Evolutionary conservation across 2,888 invertebrate genomes (phyloP).

Genomic region (Allacma fusca): DNA sequence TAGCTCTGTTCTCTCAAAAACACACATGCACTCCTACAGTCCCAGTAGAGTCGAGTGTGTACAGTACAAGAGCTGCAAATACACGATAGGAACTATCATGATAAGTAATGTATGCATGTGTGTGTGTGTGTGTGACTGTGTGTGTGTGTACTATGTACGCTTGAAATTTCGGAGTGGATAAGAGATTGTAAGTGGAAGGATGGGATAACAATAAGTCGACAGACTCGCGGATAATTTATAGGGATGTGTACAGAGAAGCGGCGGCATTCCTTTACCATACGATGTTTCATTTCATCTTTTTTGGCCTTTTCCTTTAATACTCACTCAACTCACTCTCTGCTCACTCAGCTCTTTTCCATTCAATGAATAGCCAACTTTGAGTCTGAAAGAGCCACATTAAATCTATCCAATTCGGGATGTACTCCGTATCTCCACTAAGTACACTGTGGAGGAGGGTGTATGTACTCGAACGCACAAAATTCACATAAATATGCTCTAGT

Average conservation of each 20-base stretch:
- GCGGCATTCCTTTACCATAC: conserved; percentile 47
- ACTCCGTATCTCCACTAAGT: too few relatives aligned
- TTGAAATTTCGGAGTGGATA: conserved; percentile 1
- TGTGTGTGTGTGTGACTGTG: too few relatives aligned
- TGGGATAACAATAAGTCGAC: conserved; percentile 49
- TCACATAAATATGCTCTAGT: conserved; percentile 22
- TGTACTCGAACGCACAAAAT: too few relatives aligned
- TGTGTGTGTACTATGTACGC: not conserved
- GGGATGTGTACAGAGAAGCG: conserved; percentile 48
- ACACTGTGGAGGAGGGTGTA: too few relatives aligned
- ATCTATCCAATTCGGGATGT: conserved; percentile 26
- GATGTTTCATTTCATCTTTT: conserved; percentile 45
- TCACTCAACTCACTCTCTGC: not conserved
- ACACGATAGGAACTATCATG: too few relatives aligned
- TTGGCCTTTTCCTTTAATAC: conserved; percentile 17
- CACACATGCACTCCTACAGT: too few relatives aligned
- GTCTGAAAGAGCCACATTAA: conserved; percentile 23
- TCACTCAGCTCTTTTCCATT: conserved; percentile 36
- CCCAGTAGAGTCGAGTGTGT: too few relatives aligned
- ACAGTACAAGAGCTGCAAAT: too few relatives aligned
- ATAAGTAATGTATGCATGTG: too few relatives aligned
- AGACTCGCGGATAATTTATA: conserved; percentile 58
- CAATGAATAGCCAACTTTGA: conserved; percentile 33
- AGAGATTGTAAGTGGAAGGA: conserved; percentile 38
- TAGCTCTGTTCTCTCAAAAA: too few relatives aligned